Percentiles rank a stretch among this genome's conserved stretches.
Conservation (phyloP, 2,113 vertebrate species). For the rabbit (Oryctolagus cuniculus) region mOryCun1.1 NC_091451.1:46538501-46539000, state of each 20-base stretch:
- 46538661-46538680: too few species aligned
- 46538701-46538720: too few species aligned
- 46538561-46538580: neutral
- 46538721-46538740: too few species aligned
- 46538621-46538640: too few species aligned
- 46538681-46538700: neutral
- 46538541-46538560: neutral
- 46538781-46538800: accelerated
- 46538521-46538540: accelerated
- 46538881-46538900: neutral
- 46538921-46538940: neutral
- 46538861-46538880: accelerated
- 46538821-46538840: neutral
- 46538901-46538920: neutral
- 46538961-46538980: too few species aligned
- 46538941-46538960: too few species aligned
- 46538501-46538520: accelerated
- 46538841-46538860: neutral
- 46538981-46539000: too few species aligned
- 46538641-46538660: too few species aligned
- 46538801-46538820: neutral
- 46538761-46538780: neutral
- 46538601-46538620: neutral
- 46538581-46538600: neutral
- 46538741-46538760: neutral